Conservation (phyloP, 2,113 vertebrate genomes). For the Chaetorhynchus papuensis region DNA sequence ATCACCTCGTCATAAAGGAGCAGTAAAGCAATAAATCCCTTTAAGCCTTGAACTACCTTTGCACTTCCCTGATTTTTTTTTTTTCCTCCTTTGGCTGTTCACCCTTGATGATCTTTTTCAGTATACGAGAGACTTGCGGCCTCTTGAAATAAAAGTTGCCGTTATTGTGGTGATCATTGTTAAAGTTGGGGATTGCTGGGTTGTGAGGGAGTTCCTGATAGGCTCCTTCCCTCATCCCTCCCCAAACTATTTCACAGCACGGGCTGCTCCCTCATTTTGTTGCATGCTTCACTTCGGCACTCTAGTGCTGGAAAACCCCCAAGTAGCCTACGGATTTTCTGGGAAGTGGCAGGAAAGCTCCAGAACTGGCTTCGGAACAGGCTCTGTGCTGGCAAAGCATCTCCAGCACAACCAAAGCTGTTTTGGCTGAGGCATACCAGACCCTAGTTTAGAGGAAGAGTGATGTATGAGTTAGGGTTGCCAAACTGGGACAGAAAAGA, state of each 20-base stretch:
- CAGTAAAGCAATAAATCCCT: neutral
- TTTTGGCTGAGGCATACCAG: neutral
- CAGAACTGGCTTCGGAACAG: neutral
- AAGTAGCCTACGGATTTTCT: neutral
- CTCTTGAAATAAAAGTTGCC: neutral
- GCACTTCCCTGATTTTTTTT: neutral
- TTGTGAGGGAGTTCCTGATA: neutral
- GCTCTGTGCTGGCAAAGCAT: neutral
- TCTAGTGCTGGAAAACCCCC: neutral
- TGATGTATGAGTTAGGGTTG: neutral
- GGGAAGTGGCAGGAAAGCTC: neutral
- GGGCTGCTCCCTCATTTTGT: neutral
- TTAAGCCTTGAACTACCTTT: neutral
- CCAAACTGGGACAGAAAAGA: neutral
- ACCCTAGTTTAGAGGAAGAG: neutral
- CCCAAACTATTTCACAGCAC: rapidly evolving
- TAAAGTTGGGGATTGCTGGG: neutral
- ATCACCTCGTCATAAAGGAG: neutral
- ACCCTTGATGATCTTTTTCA: neutral
- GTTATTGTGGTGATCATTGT: rapidly evolving
- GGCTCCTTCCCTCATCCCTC: neutral
- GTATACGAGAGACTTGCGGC: neutral
- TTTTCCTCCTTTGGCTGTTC: neutral
- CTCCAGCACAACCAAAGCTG: neutral
- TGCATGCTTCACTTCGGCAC: neutral